Conservation (phyloP, 2,113 vertebrate genomes). For the Vidua chalybeata region DNA sequence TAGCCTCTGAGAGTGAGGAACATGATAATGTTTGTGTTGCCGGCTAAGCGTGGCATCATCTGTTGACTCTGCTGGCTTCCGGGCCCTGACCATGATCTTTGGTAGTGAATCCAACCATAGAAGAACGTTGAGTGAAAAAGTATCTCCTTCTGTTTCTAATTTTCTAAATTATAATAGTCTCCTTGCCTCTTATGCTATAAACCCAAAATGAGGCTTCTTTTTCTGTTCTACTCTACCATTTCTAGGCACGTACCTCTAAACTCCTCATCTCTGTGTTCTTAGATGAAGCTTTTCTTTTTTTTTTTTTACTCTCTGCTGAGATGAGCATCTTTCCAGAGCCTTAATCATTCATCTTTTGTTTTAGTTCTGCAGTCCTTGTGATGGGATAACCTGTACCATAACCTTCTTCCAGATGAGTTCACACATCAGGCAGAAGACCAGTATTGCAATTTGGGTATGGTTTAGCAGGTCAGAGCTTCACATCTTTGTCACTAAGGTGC, state of each 20-base stretch:
- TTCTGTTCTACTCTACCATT: not conserved
- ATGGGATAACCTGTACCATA: accelerated
- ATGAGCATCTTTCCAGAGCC: not conserved
- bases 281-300: not conserved
- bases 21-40: not conserved
- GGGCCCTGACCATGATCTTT: not conserved
- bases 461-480: not conserved
- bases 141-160: not conserved
- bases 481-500: not conserved
- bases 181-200: not conserved
- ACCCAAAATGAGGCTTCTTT: not conserved
- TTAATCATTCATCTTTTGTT: not conserved
- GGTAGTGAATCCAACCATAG: not conserved
- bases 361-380: not conserved
- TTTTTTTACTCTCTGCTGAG: not conserved
- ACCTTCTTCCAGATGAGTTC: not conserved
- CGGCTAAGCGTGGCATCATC: not conserved
- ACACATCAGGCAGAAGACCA: not conserved
- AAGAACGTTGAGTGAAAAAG: accelerated
- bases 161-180: not conserved
- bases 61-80: not conserved
- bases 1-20: not conserved
- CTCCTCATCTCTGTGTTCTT: not conserved
- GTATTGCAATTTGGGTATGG: not conserved
- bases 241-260: not conserved